These are phyloP conservation scores for Clarias macrocephalus DNA, from an alignment of 2,113 vertebrate genomes.

Conservation along the genomic window DNA sequence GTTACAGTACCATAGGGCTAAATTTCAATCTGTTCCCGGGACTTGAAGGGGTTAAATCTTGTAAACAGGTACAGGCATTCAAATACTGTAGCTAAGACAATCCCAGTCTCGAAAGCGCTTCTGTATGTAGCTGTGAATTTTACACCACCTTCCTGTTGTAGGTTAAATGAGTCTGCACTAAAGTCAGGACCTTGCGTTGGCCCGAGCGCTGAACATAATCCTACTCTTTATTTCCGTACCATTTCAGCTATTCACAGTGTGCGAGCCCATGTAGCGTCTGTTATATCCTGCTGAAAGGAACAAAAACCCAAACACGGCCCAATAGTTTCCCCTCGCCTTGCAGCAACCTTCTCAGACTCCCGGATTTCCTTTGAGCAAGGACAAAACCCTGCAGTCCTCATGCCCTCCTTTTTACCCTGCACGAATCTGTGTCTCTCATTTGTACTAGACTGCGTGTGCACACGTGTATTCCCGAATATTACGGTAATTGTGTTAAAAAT, in stretches of 20 bases:
- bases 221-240: slow-evolving; percentile 44
- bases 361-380: slow-evolving; percentile 35
- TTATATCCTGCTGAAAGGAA: slow-evolving; percentile 41
- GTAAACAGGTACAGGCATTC: background rate
- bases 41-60: background rate
- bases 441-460: background rate
- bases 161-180: slow-evolving; percentile 22
- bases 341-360: slow-evolving; percentile 37
- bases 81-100: background rate
- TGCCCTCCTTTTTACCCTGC: background rate
- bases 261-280: slow-evolving; percentile 9
- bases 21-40: background rate
- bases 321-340: slow-evolving; percentile 36
- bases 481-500: background rate
- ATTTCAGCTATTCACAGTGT: slow-evolving; percentile 43
- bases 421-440: background rate
- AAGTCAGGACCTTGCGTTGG: slow-evolving; percentile 19
- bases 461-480: background rate
- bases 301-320: slow-evolving; percentile 31
- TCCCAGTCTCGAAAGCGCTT: too few species aligned
- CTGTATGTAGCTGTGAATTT: background rate
- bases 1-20: background rate
- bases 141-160: background rate
- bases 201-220: slow-evolving; percentile 19
- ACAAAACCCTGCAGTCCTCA: background rate